Evolutionary conservation across 2,113 vertebrate species (phyloP), one percentile per base, ranked within the genome.

Genomic region (Irena cyanogastra): DNA sequence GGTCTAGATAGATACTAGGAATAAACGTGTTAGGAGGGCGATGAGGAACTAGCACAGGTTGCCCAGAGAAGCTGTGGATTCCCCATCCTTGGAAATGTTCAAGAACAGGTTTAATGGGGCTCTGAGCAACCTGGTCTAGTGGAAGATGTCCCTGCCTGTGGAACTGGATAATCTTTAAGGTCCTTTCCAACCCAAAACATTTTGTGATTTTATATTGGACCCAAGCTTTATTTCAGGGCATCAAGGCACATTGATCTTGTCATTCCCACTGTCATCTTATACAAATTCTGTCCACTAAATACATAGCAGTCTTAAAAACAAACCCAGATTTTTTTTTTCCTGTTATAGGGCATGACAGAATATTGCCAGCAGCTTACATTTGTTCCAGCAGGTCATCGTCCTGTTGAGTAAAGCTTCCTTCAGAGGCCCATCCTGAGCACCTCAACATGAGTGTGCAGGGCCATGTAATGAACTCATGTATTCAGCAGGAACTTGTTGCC

Each of bases 381-480:
- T 86, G 1, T 69, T 61, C 22, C 39, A 84, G 39, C n/a, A 71
- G 17, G 24, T 4, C 22, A 44, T 47, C 27, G 33, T 41, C 45
- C 42, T 72, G 13, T 16, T 33, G 47, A 37, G 35, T 8, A 8
- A 11, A 61, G 16, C 37, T 71, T 83, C 56, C 26, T 85, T 63
- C 70, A 83, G 79, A 84, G 72, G 22, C 31, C 21, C 21, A 21
- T 45, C 37, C 47, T 13, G 30, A 82, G 33, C 24, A 24, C 65
- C 50, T 71, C 18, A 39, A 2, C 2, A 0, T 28, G 66, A 22
- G 10, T 4, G n/a, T 53, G 13, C 52, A 87, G 39, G 23, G 35
- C 28, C 50, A 5, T 0, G 0, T 37, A 42, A 33, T 41, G 53
- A n/a, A 26, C 10, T 3, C 1, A 0, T 16, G 8, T 23, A 47